Evolutionary conservation across 2,113 vertebrate genomes (phyloP), one percentile per base, ranked within the genome.

Genomic region (Picathartes gymnocephalus): DNA sequence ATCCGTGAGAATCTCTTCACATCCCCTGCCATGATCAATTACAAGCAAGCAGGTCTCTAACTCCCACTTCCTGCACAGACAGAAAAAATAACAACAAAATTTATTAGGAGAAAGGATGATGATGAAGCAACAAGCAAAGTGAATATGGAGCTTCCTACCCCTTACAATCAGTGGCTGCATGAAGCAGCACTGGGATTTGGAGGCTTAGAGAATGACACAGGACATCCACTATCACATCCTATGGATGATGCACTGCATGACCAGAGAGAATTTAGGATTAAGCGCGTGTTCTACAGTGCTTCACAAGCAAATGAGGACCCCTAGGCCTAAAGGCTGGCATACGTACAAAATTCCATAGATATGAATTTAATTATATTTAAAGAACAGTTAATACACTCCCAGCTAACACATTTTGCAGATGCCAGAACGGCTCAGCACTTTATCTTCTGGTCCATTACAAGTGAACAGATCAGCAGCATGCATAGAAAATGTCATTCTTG

Each of bases 1-100:
- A 44, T 53, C 15, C 97, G 96, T 33, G 82, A 85, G 54, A 92
- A 64, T 65, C 66, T 78, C 28, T 54, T 96, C 74, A 92, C 35
- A 19, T 94, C 62, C 61, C 42, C 89, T 61, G 86, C 78, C 97
- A 97, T 97, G 35, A 22, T 83, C 78, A 58, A 3, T 27, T 33
- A 70, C 45, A 39, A 57, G 54, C 42, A 62, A 40, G 44, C 11
- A 73, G 37, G 13, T 53, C 40, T 76, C 72, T 65, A 39, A 28
- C 33, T 25, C 44, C 42, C 28, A 42, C 37, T n/a, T n/a, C 24
- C 95, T 96, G 89, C 45, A 90, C 11, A 79, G 37, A 91, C n/a
- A 74, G 4, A 23, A 90, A 88, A 48, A 92, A 84, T 6, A 76
- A 57, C 15, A 78, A 44, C 33, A 27, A 37, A 11, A 73, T 44